These are phyloP conservation scores for Mus minutoides DNA, from an alignment of 2,797 vertebrate genomes.

Conservation along the genomic window DNA sequence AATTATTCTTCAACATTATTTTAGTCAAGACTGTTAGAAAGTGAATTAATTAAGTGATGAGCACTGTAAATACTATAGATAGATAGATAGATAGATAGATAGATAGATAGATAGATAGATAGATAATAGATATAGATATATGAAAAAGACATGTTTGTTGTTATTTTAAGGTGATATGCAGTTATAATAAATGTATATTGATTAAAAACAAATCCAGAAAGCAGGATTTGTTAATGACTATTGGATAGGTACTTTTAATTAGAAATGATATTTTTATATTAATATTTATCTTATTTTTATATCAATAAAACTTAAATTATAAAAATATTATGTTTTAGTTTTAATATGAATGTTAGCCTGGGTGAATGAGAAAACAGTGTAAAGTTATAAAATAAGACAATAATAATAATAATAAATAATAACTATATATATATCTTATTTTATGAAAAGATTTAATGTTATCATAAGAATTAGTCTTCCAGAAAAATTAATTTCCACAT, in stretches of 20 bases:
- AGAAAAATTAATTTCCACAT: conserved; percentile 26
- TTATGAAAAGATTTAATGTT: not conserved
- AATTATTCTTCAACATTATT: not conserved
- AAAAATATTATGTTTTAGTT: not conserved
- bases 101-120: too few relatives aligned
- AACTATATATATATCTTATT: not conserved
- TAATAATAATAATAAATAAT: not conserved
- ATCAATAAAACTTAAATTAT: not conserved
- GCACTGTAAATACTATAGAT: not conserved
- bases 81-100: too few relatives aligned
- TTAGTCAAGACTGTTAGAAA: not conserved
- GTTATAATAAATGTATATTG: not conserved
- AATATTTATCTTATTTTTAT: conserved; percentile 26
- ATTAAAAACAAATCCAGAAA: conserved; percentile 31
- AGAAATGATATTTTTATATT: not conserved
- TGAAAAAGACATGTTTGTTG: not conserved
- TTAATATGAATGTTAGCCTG: not conserved
- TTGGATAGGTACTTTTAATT: not conserved
- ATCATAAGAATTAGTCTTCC: not conserved
- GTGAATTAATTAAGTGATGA: not conserved
- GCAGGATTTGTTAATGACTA: not conserved
- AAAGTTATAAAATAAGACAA: not conserved
- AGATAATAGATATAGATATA: not conserved
- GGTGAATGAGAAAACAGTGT: not conserved
- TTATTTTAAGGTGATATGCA: not conserved